phyloP scores from a whole-genome alignment of 2,797 vertebrate species.

The Lates japonicus region DNA sequence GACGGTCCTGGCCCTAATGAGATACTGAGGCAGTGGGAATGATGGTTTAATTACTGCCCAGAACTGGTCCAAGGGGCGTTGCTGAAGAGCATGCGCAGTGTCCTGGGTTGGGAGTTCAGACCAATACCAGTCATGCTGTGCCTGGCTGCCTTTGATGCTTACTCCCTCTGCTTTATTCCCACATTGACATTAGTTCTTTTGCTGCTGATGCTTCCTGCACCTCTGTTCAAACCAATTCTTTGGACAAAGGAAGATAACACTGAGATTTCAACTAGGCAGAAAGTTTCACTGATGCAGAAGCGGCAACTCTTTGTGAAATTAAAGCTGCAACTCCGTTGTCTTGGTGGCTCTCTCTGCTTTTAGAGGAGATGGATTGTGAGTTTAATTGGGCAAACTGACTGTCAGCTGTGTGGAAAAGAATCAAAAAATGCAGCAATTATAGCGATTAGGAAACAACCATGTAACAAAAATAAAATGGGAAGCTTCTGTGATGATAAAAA shows the following conservation, averaged over 20 bases:
- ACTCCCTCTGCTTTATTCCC: slow-evolving; percentile 90
- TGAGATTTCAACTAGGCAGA: slow-evolving; percentile 77
- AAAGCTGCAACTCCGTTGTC: slow-evolving; percentile 65
- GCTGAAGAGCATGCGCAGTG: slow-evolving; percentile 88
- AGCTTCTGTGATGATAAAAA: slow-evolving; percentile 28
- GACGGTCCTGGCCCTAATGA: slow-evolving; percentile 94
- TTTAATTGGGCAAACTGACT: too few species aligned
- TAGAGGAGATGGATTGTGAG: slow-evolving; percentile 37
- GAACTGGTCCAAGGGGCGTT: slow-evolving; percentile 90
- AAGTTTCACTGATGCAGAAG: slow-evolving; percentile 76
- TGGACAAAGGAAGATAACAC: slow-evolving; percentile 75
- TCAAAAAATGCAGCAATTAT: slow-evolving; percentile 23
- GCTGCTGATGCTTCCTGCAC: slow-evolving; percentile 81
- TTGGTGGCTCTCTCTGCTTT: slow-evolving; percentile 39
- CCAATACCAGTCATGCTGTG: slow-evolving; percentile 97
- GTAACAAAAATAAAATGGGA: slow-evolving; percentile 28
- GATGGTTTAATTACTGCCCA: slow-evolving; percentile 99
- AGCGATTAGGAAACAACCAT: slow-evolving; percentile 6
- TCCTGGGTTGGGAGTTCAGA: slow-evolving; percentile 97
- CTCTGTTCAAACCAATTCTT: slow-evolving; percentile 79
- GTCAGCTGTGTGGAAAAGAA: slow-evolving; percentile 23
- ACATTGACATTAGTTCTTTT: slow-evolving; percentile 84
- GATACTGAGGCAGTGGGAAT: slow-evolving; percentile 95
- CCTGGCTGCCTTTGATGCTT: slow-evolving; percentile 96
- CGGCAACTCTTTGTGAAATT: slow-evolving; percentile 77